phyloP scores from a whole-genome alignment of 2,797 vertebrate species.

The Eidolon dupreanum region DNA sequence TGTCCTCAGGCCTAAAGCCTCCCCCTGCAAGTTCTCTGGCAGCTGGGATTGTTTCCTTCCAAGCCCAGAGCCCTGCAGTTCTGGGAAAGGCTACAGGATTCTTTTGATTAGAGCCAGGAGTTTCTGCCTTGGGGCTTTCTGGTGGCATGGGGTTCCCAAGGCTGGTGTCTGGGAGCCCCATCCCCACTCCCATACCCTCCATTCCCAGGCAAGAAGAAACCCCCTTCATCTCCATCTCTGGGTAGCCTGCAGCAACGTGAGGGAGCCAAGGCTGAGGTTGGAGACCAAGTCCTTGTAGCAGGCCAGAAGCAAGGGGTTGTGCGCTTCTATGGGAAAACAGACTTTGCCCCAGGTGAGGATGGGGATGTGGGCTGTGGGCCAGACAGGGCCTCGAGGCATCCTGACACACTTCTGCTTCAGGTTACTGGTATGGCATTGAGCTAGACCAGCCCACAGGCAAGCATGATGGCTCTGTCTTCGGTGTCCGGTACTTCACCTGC shows the following conservation, averaged over 20 bases:
- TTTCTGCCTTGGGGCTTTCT: background rate
- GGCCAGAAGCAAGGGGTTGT: slow-evolving; percentile 93
- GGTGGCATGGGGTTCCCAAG: background rate
- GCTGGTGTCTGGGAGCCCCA: background rate
- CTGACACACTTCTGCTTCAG: slow-evolving; percentile 79
- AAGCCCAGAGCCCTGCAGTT: background rate
- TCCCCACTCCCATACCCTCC: background rate
- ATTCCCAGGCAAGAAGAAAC: slow-evolving; percentile 86
- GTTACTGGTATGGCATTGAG: slow-evolving; percentile 95
- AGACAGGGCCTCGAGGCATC: background rate
- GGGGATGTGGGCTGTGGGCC: background rate
- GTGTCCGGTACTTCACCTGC: slow-evolving; percentile 95
- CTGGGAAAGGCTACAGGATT: background rate
- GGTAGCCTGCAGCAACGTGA: slow-evolving; percentile 91
- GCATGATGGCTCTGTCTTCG: slow-evolving; percentile 95
- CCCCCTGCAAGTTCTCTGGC: background rate
- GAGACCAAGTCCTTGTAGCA: slow-evolving; percentile 94
- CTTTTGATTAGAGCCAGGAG: background rate
- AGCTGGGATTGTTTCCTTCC: slow-evolving; percentile 1
- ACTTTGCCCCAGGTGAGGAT: slow-evolving; percentile 93
- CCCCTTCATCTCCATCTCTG: slow-evolving; percentile 85
- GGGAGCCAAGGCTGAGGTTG: slow-evolving; percentile 91
- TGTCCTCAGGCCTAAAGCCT: background rate
- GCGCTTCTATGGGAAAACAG: slow-evolving; percentile 95
- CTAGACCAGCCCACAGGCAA: slow-evolving; percentile 94